Conservation (phyloP, 2,113 vertebrate species). For the Jaculus jaculus region DNA sequence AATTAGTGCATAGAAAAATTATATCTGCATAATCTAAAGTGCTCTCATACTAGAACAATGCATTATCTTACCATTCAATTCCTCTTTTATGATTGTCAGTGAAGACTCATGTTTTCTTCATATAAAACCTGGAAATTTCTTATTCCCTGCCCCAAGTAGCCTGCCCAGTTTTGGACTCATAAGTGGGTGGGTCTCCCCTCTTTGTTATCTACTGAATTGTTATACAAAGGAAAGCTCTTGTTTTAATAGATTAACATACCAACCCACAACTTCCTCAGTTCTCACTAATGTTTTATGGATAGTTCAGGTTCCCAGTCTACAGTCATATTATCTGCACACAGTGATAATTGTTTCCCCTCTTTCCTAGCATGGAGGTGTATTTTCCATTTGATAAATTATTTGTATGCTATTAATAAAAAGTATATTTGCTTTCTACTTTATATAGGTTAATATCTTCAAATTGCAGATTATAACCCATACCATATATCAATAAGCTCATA, state of each 20-base stretch:
- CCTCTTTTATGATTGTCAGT: background rate
- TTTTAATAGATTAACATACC: background rate
- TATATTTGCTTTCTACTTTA: conserved; percentile 43
- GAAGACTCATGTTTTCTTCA: background rate
- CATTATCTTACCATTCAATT: background rate
- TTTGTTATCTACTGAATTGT: background rate
- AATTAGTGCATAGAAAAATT: too few relatives aligned
- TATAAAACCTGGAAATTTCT: background rate
- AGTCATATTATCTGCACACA: background rate
- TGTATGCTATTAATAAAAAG: background rate
- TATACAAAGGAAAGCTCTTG: background rate
- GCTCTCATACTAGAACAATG: background rate
- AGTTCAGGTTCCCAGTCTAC: background rate
- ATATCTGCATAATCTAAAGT: background rate
- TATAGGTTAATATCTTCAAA: conserved; percentile 32
- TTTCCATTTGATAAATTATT: conserved; percentile 12
- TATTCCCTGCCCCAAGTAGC: background rate
- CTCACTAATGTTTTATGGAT: background rate
- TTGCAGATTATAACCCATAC: background rate
- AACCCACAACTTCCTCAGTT: background rate
- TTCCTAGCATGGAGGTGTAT: background rate
- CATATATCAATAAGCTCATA: background rate
- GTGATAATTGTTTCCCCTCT: background rate
- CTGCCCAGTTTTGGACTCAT: background rate
- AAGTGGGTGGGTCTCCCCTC: background rate